Conservation (phyloP, 2,888 invertebrate species). For the Slavum lentiscoides region DNA sequence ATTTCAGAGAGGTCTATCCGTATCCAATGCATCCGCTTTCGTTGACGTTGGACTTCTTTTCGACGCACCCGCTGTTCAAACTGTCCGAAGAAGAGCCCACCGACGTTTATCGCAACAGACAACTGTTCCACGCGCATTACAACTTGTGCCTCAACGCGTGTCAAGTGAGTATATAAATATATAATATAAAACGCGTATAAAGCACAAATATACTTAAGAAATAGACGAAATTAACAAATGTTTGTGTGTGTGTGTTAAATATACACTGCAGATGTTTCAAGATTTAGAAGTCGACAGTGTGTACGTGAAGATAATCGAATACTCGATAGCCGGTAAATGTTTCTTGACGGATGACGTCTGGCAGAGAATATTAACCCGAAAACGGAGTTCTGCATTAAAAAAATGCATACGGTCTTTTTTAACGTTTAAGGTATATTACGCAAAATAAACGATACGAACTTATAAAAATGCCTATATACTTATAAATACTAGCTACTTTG, state of each 20-base stretch:
- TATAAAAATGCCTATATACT: not conserved
- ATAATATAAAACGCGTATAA: too few relatives aligned
- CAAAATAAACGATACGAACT: not conserved
- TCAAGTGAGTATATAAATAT: conserved; percentile 10
- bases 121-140: conserved; percentile 4
- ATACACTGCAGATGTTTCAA: conserved; percentile 36
- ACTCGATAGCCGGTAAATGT: conserved; percentile 35
- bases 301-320: conserved; percentile 27
- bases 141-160: conserved; percentile 38
- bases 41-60: conserved; percentile 38
- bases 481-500: not conserved
- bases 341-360: conserved; percentile 30
- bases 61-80: conserved; percentile 10
- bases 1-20: conserved; percentile 67
- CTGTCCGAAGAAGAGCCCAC: conserved; percentile 15
- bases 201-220: not conserved
- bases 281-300: conserved; percentile 39
- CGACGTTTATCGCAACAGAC: conserved; percentile 29
- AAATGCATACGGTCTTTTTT: not conserved
- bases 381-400: not conserved
- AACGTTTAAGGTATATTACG: conserved; percentile 19
- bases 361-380: conserved; percentile 25
- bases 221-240: not conserved
- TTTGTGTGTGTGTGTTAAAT: too few relatives aligned
- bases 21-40: conserved; percentile 34